Evolutionary conservation across 2,797 vertebrate species (phyloP), one percentile per base, ranked within the genome.

Genomic region (Platyrinchus mystaceus): DNA sequence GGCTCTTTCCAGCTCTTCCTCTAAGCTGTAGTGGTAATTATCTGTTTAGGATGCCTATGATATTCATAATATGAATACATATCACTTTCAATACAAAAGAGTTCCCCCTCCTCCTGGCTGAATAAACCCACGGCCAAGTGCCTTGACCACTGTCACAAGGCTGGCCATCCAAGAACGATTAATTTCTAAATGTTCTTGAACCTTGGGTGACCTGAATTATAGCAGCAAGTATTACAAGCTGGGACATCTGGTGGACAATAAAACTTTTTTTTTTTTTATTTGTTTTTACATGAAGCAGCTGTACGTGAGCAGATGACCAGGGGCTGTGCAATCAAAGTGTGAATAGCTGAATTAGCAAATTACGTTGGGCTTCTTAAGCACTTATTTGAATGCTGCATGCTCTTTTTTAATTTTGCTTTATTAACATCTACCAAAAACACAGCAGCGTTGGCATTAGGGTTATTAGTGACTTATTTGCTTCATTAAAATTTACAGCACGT

Each of bases 161-260:
- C 32, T 90, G 81, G 83, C 52, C 76, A 91, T 90, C 52, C 74
- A 94, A 95, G 87, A 81, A 62, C 47, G 71, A 90, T 70, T 1
- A 6, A 79, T 96, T 93, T 94, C 83, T 84, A 94, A 97, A 97
- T 97, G 90, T 92, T 80, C 67, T 75, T 97, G 97, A 98, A 97
- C 96, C 97, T 95, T 87, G 78, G 30, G 91, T 98, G 98, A 98
- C 97, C 97, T 93, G 84, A 96, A 96, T 94, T 96, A 92, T 70
- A 87, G 89, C 90, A 97, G 91, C 81, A 95, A 87, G 55, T 84
- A 92, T 94, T 96, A 93, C 76, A 96, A 96, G 81, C 94, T 81
- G 93, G 93, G 97, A 97, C 97, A 98, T 97, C 97, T 98, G 98
- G 97, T 96, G 95, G 97, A 96, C 95, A 97, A 97, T 98, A 97